Evolutionary conservation across 2,113 vertebrate genomes (phyloP).

Genomic region (Hystrix brachyura): DNA sequence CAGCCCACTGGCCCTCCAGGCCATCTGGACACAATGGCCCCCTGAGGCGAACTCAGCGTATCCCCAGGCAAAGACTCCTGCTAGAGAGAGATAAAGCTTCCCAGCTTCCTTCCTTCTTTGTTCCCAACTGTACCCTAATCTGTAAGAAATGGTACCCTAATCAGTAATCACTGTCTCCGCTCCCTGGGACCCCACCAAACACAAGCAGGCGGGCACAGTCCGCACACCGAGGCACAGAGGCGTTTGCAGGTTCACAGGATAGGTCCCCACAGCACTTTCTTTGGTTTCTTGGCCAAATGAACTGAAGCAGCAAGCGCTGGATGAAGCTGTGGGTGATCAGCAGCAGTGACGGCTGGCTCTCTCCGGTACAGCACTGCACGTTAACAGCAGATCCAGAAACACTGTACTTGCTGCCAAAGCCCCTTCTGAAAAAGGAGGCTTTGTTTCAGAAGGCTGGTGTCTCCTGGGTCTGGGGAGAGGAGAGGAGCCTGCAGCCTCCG

Average conservation of each 20-base stretch:
- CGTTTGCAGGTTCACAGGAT: background rate
- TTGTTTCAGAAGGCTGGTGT: background rate
- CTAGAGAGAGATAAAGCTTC: background rate
- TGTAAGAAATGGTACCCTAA: slow-evolving; percentile 4
- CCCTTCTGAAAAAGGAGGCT: background rate
- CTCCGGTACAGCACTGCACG: fast-evolving
- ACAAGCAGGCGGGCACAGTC: background rate
- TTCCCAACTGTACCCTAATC: slow-evolving; percentile 32
- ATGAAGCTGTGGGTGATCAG: background rate
- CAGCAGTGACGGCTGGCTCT: too few relatives aligned
- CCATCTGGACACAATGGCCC: slow-evolving; percentile 10
- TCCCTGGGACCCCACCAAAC: background rate
- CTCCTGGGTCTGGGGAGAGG: background rate
- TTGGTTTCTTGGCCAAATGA: slow-evolving; percentile 1
- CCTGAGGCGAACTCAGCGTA: background rate
- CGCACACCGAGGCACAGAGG: background rate
- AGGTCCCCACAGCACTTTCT: background rate
- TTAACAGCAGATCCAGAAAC: background rate
- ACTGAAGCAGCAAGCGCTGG: background rate
- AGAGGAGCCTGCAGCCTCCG: background rate
- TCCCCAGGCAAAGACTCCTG: background rate
- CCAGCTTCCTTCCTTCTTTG: slow-evolving; percentile 54
- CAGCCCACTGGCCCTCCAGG: background rate
- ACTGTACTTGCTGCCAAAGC: background rate
- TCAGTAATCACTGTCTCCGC: background rate